A percentile compares a stretch with the other conserved stretches of the same genome.
Evolutionary conservation across 2,888 invertebrate species (phyloP).

Genomic region (Cosmia pyralina): DNA sequence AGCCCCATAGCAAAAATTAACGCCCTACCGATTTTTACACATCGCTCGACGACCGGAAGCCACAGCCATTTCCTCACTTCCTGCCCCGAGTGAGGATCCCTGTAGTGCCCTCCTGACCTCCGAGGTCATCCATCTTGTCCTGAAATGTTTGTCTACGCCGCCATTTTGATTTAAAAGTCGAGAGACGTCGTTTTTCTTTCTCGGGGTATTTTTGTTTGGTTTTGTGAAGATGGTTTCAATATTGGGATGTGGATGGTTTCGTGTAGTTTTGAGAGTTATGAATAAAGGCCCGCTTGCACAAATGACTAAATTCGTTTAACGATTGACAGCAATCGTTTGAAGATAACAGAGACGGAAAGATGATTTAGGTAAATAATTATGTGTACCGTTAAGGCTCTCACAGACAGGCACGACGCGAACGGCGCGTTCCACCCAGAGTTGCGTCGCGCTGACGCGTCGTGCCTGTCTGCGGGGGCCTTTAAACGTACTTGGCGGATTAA

Average conservation of each 20-base stretch:
- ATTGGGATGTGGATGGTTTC: neutral
- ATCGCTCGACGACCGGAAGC: constrained; percentile 69
- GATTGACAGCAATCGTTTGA: too few relatives aligned
- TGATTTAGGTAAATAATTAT: too few relatives aligned
- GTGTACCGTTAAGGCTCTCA: too few relatives aligned
- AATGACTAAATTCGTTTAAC: too few relatives aligned
- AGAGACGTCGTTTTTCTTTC: constrained; percentile 24
- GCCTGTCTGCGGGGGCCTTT: too few relatives aligned
- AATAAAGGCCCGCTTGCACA: too few relatives aligned
- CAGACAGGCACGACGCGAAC: too few relatives aligned
- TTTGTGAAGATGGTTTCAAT: constrained; percentile 3
- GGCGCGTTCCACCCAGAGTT: too few relatives aligned
- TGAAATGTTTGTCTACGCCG: constrained; percentile 66
- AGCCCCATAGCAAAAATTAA: constrained; percentile 64
- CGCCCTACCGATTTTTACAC: constrained; percentile 67
- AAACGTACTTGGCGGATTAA: too few relatives aligned
- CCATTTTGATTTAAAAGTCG: constrained; percentile 69
- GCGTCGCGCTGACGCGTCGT: too few relatives aligned
- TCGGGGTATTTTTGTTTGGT: constrained; percentile 15
- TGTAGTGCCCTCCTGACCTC: constrained; percentile 71
- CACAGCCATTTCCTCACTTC: constrained; percentile 78
- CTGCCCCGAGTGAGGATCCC: constrained; percentile 74
- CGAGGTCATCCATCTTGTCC: constrained; percentile 75
- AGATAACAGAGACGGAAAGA: too few relatives aligned
- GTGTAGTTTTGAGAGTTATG: neutral